These are phyloP conservation scores for Eupithecia inturbata DNA, from an alignment of 2,888 invertebrate genomes.

Conservation along the genomic window DNA sequence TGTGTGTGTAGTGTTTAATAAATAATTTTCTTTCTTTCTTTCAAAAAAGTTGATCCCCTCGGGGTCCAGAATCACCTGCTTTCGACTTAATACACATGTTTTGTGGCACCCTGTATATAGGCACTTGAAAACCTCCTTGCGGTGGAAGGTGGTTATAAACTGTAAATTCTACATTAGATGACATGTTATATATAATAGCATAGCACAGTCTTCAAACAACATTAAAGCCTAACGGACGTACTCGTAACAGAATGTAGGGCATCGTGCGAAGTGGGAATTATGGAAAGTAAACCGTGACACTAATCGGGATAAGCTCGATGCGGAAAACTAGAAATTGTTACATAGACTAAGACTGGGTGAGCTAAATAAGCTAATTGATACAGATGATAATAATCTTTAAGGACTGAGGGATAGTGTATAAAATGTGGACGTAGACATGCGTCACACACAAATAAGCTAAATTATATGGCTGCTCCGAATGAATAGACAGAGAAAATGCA, in stretches of 20 bases:
- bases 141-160: slow-evolving; percentile 1
- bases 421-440: not conserved
- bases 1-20: too few relatives aligned
- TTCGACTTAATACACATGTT: too few relatives aligned
- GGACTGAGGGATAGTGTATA: not conserved
- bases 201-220: slow-evolving; percentile 17
- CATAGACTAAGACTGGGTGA: slow-evolving; percentile 14
- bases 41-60: too few relatives aligned
- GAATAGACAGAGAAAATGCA: not conserved
- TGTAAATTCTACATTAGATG: not conserved
- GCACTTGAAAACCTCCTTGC: not conserved
- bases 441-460: not conserved
- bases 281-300: slow-evolving; percentile 35
- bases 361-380: slow-evolving; percentile 10
- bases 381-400: slow-evolving; percentile 5
- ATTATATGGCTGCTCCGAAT: not conserved
- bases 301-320: slow-evolving; percentile 33
- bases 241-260: slow-evolving; percentile 29
- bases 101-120: too few relatives aligned
- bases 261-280: slow-evolving; percentile 34
- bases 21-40: too few relatives aligned
- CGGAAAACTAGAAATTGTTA: slow-evolving; percentile 26
- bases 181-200: slow-evolving; percentile 11
- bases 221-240: slow-evolving; percentile 34
- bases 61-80: too few relatives aligned